Base-by-base conservation (phyloP, 1,140 invertebrate species). In the Cepaea nemoralis region DNA sequence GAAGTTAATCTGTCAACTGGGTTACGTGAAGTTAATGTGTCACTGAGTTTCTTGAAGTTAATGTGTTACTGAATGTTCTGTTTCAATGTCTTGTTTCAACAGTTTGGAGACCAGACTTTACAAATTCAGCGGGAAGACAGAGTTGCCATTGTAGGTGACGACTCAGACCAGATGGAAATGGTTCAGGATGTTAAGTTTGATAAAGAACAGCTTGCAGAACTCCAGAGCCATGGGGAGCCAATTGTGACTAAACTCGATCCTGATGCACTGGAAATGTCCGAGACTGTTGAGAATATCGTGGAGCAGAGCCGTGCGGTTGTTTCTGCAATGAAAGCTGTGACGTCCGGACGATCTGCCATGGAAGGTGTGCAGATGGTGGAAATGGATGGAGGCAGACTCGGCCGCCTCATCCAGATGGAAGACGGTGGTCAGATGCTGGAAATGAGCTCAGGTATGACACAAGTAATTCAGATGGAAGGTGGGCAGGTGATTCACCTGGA, bases 121-220 rank as follows among this genome's bases (percentile, higher is more conserved):
- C 77, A 80, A 45, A 80, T 80, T 12, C 77, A 80, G 39, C 50
- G 67, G 12, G 66, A 80, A 24, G 66, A 80, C 35, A 67, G 67
- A 14, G 24, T 5, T 12, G n/a, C 37, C 22, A 37, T 76, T 24
- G 8, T 35, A 6, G 55, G 31, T 16, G 74, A 76, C 19, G 74
- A 55, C 5, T 37, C 48, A 24, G 48, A 37, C 22, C 42, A 76
- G 8, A 76, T 76, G 74, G 71, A 74, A 27, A 33, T 37, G 19
- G 48, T 76, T 12, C 74, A 78, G 76, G 76, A 78, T 2, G 67
- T 78, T 45, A 78, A 78, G 59, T 78, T 78, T 78, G 59, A 78
- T 39, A 55, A 55, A 12, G 45, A 76, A 45, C 74, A 76, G n/a
- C 40, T 76, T 12, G 74, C 45, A 5, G 27, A 76, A 59, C 74